phyloP scores from a whole-genome alignment of 2,888 invertebrate species.

The Rugalucina vietnamica region DNA sequence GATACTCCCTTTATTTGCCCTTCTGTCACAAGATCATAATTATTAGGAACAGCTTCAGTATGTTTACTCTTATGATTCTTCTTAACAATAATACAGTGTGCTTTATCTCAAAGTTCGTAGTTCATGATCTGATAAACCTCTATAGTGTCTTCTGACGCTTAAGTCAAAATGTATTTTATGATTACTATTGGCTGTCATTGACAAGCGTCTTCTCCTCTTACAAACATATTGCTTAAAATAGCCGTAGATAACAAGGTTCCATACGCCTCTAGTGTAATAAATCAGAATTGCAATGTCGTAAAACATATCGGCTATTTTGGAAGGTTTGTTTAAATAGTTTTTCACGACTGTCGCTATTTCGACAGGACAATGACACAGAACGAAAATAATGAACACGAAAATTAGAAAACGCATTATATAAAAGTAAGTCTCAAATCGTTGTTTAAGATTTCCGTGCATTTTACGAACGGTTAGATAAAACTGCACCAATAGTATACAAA shows the following conservation, averaged over 20 bases:
- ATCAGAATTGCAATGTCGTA: slow-evolving; percentile 54
- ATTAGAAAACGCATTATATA: slow-evolving; percentile 68
- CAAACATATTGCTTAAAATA: slow-evolving; percentile 78
- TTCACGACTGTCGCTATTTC: slow-evolving; percentile 71
- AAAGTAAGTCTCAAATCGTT: slow-evolving; percentile 66
- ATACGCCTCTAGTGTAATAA: slow-evolving; percentile 69
- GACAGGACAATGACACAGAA: slow-evolving; percentile 68
- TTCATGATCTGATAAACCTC: slow-evolving; percentile 29
- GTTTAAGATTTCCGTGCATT: slow-evolving; percentile 59
- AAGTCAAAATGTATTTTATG: slow-evolving; percentile 28
- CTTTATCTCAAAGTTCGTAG: slow-evolving; percentile 7
- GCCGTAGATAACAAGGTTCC: slow-evolving; percentile 75
- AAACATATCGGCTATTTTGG: slow-evolving; percentile 16
- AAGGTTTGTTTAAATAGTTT: slow-evolving; percentile 30
- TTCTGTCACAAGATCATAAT: too few species aligned
- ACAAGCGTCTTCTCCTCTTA: slow-evolving; percentile 44
- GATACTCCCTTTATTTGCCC: too few species aligned
- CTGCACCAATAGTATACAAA: slow-evolving; percentile 39
- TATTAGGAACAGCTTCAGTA: too few species aligned
- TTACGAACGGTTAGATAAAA: slow-evolving; percentile 60
- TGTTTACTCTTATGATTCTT: too few species aligned
- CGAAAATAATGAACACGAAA: slow-evolving; percentile 62
- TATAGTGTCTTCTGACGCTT: slow-evolving; percentile 20
- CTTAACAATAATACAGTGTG: not conserved
- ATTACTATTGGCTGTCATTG: not conserved